Conservation (phyloP, 1,140 invertebrate genomes). For the Globodera ellingtonae region DNA sequence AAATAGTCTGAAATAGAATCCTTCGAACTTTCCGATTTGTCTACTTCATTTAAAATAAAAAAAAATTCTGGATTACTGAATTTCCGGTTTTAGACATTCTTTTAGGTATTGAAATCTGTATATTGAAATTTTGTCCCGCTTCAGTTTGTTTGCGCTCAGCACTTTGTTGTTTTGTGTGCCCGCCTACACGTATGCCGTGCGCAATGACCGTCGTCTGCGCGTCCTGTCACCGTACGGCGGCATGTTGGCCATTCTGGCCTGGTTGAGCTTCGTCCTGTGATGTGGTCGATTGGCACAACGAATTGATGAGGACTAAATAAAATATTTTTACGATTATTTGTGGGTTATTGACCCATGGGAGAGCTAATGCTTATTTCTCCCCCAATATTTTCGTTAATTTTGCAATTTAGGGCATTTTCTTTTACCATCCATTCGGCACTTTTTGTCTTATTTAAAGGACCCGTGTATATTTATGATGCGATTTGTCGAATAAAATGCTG, state of each 20-base stretch:
- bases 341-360: neutral
- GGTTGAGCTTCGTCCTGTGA: slow-evolving; percentile 27
- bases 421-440: no score
- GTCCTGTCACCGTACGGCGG: slow-evolving; percentile 13
- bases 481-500: neutral
- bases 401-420: no score
- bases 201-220: slow-evolving; percentile 4
- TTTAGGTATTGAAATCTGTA: no score
- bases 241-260: slow-evolving; percentile 21
- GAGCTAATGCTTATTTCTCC: no score
- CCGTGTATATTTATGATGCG: neutral
- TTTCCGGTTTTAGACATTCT: no score
- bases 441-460: neutral
- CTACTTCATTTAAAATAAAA: no score
- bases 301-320: neutral
- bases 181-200: slow-evolving; percentile 12
- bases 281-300: neutral
- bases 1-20: no score
- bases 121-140: neutral
- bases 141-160: slow-evolving; percentile 10
- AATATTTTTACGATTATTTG: neutral
- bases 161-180: slow-evolving; percentile 25
- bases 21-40: no score
- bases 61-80: no score
- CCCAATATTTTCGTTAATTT: no score